Percentiles rank a stretch among this genome's conserved stretches.
These are phyloP conservation scores for Syrrhaptes paradoxus DNA, from an alignment of 2,113 vertebrate genomes.

Conservation along the genomic window DNA sequence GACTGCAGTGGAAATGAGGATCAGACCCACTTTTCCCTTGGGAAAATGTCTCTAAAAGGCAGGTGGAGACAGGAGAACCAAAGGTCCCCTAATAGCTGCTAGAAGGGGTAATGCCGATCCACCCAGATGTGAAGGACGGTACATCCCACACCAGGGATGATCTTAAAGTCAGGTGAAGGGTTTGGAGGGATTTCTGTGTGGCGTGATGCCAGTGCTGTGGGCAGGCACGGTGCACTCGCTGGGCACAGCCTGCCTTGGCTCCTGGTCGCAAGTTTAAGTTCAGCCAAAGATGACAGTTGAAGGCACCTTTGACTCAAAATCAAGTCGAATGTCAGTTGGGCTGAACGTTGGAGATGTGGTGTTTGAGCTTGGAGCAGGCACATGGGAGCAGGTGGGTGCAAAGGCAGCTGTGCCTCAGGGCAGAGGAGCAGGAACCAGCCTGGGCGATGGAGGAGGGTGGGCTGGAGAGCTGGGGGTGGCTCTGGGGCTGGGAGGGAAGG, in stretches of 20 bases:
- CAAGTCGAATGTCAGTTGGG: not conserved
- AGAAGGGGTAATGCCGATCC: not conserved
- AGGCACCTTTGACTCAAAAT: not conserved
- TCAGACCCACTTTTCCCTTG: not conserved
- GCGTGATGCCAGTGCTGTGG: not conserved
- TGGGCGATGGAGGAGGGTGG: accelerated
- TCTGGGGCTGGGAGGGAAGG: not conserved
- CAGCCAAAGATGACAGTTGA: accelerated
- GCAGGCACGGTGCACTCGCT: accelerated
- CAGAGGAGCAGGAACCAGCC: not conserved
- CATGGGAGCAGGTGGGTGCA: not conserved
- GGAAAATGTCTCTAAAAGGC: not conserved
- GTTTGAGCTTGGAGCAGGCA: not conserved
- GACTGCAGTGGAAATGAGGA: not conserved
- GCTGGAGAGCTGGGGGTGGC: not conserved
- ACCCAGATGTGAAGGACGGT: accelerated
- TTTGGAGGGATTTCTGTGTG: not conserved
- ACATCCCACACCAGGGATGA: accelerated
- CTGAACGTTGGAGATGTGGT: not conserved
- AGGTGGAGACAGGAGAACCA: not conserved
- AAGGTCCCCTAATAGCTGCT: accelerated
- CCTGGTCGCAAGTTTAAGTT: accelerated
- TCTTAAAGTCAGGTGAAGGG: not conserved
- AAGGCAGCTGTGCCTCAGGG: not conserved
- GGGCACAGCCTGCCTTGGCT: accelerated